Conservation (phyloP, 2,888 invertebrate species). For the Chloromyia formosa region DNA sequence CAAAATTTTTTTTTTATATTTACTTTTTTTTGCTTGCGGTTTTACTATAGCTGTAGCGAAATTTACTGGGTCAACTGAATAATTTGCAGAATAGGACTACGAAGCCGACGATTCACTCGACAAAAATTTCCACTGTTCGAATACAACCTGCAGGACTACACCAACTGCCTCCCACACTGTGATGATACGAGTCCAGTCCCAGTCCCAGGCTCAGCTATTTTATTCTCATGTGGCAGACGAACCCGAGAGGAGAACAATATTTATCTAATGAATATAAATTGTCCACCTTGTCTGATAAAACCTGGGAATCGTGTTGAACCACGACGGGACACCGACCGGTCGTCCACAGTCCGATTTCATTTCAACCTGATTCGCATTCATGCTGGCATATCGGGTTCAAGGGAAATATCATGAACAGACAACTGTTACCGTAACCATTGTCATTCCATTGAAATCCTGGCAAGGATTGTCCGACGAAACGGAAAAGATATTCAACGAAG, state of each 20-base stretch:
- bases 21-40: too few relatives aligned
- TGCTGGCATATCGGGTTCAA: background rate
- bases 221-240: constrained; percentile 44
- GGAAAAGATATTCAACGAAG: background rate
- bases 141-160: background rate
- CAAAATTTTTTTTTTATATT: background rate
- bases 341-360: background rate
- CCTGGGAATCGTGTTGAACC: constrained; percentile 13
- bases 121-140: background rate
- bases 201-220: constrained; percentile 22
- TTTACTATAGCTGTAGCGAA: background rate
- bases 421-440: constrained; percentile 19
- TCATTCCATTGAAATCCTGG: constrained; percentile 11
- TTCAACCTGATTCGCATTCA: background rate
- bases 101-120: background rate
- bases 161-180: background rate
- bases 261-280: constrained; percentile 48
- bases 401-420: background rate
- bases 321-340: constrained; percentile 1
- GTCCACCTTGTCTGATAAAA: constrained; percentile 45
- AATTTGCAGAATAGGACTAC: background rate
- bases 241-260: constrained; percentile 45
- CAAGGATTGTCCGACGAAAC: background rate
- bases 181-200: background rate
- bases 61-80: constrained; percentile 3